Base-by-base conservation (phyloP, 2,888 invertebrate genomes). In the Ceraclea dissimilis region DNA sequence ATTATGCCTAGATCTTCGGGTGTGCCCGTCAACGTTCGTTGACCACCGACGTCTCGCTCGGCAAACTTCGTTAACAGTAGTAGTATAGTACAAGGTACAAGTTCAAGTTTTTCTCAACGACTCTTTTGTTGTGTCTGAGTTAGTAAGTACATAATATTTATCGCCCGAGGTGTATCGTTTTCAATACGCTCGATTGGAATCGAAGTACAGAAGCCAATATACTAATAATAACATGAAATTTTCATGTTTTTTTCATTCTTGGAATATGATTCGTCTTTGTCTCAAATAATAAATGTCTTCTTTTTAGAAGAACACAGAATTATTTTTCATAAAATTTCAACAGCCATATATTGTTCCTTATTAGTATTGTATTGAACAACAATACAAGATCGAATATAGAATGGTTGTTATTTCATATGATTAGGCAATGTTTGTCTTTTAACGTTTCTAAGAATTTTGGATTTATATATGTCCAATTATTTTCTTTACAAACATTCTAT, bases 91-190 rank as follows among this genome's bases (percentile, higher is more conserved):
- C 39, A 39, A 39, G 39, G 39, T 39, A 39, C 39, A 39, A 39
- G 39, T 39, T 39, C 39, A 39, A 39, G 39, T 39, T 39, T 39
- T 39, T 39, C 39, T 39, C 39, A 39, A 39, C 39, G 39, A n/a
- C 39, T 39, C 39, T 39, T 39, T 39, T 39, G 39, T 39, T 39
- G 16, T 39, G 39, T 39, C 39, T 39, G 39, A 39, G 39, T 5
- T 39, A 39, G 13, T 39, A 39, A 5, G 8, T 39, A 39, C 13
- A 39, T 16, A 13, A 39, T 39, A 4, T 39, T 39, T 39, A 39
- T 39, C 16, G 39, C 39, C 16, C 16, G 5, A 39, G 39, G 39
- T 13, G 39, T 16, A n/a, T 39, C 13, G 39, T 39, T 39, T 39
- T 16, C 2, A 39, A 13, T 39, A 13, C 16, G 39, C n/a, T 16